These are phyloP conservation scores for Excalfactoria chinensis DNA, from an alignment of 2,113 vertebrate genomes.

Conservation along the genomic window DNA sequence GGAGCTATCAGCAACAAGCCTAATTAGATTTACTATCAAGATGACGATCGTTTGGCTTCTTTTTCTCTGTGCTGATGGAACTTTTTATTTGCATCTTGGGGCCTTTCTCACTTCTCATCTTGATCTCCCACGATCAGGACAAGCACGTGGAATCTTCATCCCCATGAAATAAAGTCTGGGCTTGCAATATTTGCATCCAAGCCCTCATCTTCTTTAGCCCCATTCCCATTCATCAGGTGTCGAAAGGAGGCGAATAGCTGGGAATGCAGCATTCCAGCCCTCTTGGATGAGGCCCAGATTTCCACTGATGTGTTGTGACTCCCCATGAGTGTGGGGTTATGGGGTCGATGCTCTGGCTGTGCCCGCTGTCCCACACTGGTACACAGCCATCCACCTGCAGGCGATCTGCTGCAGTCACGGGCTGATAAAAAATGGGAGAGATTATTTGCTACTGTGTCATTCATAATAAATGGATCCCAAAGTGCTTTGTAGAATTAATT, in stretches of 20 bases:
- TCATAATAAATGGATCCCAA: constrained; percentile 46
- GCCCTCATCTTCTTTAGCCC: background rate
- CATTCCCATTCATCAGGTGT: background rate
- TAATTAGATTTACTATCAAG: background rate
- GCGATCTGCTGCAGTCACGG: background rate
- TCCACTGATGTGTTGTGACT: background rate
- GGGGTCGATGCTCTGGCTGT: background rate
- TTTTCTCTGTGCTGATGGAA: background rate
- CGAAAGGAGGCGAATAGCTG: background rate
- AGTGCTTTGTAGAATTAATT: constrained; percentile 61
- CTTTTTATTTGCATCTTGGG: background rate
- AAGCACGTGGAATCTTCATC: background rate
- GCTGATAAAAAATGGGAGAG: background rate
- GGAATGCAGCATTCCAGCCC: background rate
- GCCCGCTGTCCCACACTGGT: constrained; percentile 1
- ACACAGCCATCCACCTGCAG: constrained; percentile 7
- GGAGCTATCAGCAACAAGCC: background rate
- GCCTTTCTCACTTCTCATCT: background rate
- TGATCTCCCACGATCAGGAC: background rate
- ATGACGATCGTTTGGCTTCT: background rate
- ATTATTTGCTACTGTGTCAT: constrained; percentile 48
- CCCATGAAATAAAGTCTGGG: background rate
- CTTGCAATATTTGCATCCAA: background rate
- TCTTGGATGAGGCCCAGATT: background rate
- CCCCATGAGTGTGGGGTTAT: background rate